Percentiles rank a stretch among this genome's conserved stretches.
Evolutionary conservation across 1,140 invertebrate genomes (phyloP).

Genomic region (Steinernema khuongi): DNA sequence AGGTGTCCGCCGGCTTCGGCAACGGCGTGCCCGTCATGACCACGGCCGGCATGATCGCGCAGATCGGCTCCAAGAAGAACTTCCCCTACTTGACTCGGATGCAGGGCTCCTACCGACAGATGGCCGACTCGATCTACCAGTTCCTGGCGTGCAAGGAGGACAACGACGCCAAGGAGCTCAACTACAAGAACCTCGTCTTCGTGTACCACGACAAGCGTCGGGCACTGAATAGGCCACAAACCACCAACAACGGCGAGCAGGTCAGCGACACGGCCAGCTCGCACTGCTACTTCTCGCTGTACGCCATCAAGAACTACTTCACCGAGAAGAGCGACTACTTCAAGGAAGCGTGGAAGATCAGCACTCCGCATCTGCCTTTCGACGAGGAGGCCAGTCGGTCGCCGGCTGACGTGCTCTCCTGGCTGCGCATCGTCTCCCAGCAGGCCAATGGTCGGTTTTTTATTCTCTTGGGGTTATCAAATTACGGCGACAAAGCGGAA

Average conservation of each 20-base stretch:
- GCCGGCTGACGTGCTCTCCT: conserved; percentile 40
- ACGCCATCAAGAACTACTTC: conserved; percentile 57
- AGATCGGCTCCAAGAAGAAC: conserved; percentile 69
- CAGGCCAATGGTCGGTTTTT: conserved; percentile 48
- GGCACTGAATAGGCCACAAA: conserved; percentile 44
- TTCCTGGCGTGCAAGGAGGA: conserved; percentile 46
- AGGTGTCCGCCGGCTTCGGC: conserved; percentile 75
- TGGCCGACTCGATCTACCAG: conserved; percentile 63
- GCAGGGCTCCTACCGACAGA: conserved; percentile 74
- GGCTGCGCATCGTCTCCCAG: conserved; percentile 49
- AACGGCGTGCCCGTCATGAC: conserved; percentile 75
- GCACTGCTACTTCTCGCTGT: conserved; percentile 56
- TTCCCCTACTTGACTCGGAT: conserved; percentile 77
- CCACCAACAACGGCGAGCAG: conserved; percentile 32
- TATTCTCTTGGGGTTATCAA: conserved; percentile 13
- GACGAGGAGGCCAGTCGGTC: conserved; percentile 50
- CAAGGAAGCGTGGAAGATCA: conserved; percentile 47
- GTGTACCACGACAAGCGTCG: conserved; percentile 57
- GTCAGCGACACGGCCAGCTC: conserved; percentile 33
- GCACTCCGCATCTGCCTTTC: conserved; percentile 50
- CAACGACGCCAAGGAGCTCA: conserved; percentile 30
- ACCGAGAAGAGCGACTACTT: conserved; percentile 47
- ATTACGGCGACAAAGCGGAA: not conserved
- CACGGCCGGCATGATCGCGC: conserved; percentile 73
- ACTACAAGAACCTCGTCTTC: conserved; percentile 54